phyloP scores from a whole-genome alignment of 2,113 vertebrate genomes.

The Melierax canorus region DNA sequence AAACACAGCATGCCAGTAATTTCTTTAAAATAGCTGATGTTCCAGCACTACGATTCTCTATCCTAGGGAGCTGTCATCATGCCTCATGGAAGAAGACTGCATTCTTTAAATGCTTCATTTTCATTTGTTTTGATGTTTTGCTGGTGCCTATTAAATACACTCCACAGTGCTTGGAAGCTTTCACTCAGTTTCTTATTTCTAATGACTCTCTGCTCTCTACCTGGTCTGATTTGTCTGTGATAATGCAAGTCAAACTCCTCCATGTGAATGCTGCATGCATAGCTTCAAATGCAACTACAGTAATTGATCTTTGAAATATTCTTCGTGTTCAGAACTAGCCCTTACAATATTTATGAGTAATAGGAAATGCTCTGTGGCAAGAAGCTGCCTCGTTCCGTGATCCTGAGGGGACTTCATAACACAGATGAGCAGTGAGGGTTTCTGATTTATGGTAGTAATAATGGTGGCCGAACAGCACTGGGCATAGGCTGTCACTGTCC shows the following conservation, averaged over 20 bases:
- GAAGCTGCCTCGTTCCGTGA: background rate
- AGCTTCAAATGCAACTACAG: background rate
- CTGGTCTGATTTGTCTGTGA: background rate
- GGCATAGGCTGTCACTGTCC: too few relatives aligned
- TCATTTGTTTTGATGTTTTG: background rate
- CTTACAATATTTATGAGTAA: background rate
- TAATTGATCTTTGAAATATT: background rate
- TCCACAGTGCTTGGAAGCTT: background rate
- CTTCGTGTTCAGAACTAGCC: background rate
- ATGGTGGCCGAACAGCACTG: background rate
- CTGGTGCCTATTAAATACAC: background rate
- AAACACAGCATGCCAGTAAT: constrained; percentile 67
- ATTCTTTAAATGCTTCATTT: background rate
- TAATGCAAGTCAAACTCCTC: background rate
- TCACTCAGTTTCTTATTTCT: background rate
- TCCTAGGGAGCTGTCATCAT: background rate
- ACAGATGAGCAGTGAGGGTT: background rate
- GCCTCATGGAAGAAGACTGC: background rate
- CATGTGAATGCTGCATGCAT: fast-evolving
- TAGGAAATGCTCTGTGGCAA: background rate
- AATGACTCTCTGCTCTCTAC: background rate
- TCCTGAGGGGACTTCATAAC: background rate
- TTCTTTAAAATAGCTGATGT: constrained; percentile 57
- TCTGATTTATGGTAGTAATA: background rate
- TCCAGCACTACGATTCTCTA: background rate